phyloP scores from a whole-genome alignment of 2,888 invertebrate species.

The Physocephala rufipes region DNA sequence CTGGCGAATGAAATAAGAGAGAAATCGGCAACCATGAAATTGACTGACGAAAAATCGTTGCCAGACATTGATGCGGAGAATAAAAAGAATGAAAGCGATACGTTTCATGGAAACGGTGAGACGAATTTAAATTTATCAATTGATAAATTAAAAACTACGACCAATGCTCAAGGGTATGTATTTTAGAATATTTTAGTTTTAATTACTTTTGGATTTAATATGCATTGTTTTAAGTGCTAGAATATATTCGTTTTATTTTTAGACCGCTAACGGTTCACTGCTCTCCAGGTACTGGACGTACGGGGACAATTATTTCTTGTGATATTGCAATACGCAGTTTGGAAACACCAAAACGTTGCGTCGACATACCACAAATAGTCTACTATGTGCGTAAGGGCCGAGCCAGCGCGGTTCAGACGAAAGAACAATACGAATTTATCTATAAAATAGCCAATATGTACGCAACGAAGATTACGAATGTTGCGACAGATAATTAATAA shows the following conservation, averaged over 20 bases:
- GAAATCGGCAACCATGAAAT: slow-evolving; percentile 50
- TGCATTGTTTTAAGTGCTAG: no score
- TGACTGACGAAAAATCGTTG: slow-evolving; percentile 37
- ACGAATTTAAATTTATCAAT: slow-evolving; percentile 57
- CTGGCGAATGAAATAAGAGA: slow-evolving; percentile 59
- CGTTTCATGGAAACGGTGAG: slow-evolving; percentile 46
- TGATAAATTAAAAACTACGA: slow-evolving; percentile 51
- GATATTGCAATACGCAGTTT: slow-evolving; percentile 89
- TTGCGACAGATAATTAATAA: slow-evolving; percentile 69
- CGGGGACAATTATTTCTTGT: slow-evolving; percentile 85
- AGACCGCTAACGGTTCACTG: slow-evolving; percentile 85
- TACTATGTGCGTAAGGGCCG: slow-evolving; percentile 85
- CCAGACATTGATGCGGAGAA: slow-evolving; percentile 31
- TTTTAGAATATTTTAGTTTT: no score
- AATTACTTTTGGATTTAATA: no score
- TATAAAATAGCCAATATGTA: slow-evolving; percentile 90
- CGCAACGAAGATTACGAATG: slow-evolving; percentile 83
- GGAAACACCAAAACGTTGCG: slow-evolving; percentile 76
- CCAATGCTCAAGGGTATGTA: slow-evolving; percentile 62
- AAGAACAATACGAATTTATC: slow-evolving; percentile 91
- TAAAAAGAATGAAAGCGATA: slow-evolving; percentile 37
- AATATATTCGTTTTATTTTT: no score
- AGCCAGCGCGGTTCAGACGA: slow-evolving; percentile 88
- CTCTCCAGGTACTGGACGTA: slow-evolving; percentile 90
- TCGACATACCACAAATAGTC: slow-evolving; percentile 88